Conservation (phyloP, 2,797 vertebrate genomes). For the Hafferia zeledoni region DNA sequence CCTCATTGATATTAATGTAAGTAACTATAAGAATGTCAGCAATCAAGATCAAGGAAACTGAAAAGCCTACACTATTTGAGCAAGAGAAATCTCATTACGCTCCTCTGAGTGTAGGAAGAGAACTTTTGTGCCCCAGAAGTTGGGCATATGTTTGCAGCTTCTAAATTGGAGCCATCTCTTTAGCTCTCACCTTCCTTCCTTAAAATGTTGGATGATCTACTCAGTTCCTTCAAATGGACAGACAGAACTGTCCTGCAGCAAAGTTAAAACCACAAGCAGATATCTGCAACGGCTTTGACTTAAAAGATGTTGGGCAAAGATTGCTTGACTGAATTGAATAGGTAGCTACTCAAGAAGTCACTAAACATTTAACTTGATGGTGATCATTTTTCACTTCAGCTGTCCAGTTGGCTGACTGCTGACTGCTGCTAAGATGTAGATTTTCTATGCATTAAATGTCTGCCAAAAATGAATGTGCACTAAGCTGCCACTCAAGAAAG, state of each 20-base stretch:
- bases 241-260: not conserved
- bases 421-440: not conserved
- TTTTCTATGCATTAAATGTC: not conserved
- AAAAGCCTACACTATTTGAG: not conserved
- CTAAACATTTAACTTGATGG: not conserved
- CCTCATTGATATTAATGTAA: not conserved
- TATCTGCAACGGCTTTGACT: not conserved
- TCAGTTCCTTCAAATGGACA: not conserved
- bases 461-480: not conserved
- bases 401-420: not conserved
- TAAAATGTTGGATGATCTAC: not conserved
- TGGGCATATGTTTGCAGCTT: not conserved
- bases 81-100: not conserved
- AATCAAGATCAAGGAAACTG: not conserved
- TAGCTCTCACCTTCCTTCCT: not conserved
- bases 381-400: not conserved
- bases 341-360: not conserved
- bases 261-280: not conserved
- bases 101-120: not conserved
- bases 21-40: not conserved
- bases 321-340: not conserved
- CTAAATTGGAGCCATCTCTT: not conserved
- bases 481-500: not conserved
- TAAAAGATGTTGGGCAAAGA: not conserved
- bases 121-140: rapidly evolving